These are phyloP conservation scores for Odontothrips loti DNA, from an alignment of 2,888 invertebrate genomes.

Conservation along the genomic window DNA sequence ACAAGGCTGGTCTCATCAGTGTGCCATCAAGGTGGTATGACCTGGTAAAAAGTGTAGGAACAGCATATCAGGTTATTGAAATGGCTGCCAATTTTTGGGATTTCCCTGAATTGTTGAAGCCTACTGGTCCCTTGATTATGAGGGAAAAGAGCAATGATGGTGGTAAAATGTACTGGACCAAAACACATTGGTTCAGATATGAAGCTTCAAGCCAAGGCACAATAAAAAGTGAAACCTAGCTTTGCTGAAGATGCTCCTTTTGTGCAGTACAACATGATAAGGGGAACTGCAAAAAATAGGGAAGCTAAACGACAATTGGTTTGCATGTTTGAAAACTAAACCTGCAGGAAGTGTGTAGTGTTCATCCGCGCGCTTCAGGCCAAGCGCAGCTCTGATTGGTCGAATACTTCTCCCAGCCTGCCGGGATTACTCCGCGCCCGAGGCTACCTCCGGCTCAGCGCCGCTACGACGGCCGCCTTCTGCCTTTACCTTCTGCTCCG, in stretches of 20 bases:
- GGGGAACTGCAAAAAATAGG: neutral
- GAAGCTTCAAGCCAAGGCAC: neutral
- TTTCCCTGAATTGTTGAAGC: neutral
- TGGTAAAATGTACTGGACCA: neutral
- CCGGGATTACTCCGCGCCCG: no score
- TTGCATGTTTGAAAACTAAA: neutral
- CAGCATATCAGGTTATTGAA: neutral
- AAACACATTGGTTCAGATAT: neutral
- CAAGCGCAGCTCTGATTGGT: no score
- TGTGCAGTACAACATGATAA: neutral
- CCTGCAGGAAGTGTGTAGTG: neutral
- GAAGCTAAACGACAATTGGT: neutral
- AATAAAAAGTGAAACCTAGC: neutral
- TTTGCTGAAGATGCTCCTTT: neutral
- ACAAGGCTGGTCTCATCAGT: neutral
- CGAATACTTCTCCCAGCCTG: no score
- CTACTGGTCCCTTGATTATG: neutral
- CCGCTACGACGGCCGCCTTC: no score
- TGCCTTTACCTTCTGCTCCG: no score
- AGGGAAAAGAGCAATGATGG: neutral
- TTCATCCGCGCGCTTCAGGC: no score
- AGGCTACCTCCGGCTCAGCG: no score
- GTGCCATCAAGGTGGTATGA: neutral
- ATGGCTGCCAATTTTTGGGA: neutral
- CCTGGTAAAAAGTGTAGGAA: neutral